These are phyloP conservation scores for Asbolus verrucosus DNA, from an alignment of 1,140 invertebrate genomes.

Conservation along the genomic window DNA sequence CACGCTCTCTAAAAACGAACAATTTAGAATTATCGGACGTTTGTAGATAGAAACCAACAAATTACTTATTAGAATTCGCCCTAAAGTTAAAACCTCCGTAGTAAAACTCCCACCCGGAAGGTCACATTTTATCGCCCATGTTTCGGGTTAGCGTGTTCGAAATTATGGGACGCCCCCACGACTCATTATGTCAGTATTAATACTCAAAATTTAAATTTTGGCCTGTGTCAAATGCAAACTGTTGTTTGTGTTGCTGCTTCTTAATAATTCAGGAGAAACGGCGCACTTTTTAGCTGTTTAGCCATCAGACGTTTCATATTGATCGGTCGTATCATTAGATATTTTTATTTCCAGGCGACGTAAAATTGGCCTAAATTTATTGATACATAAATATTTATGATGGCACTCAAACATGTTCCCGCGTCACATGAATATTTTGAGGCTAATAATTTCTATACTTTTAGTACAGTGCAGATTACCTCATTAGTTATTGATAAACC, in stretches of 20 bases:
- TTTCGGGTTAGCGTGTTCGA: constrained; percentile 13
- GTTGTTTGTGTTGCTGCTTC: too few species aligned
- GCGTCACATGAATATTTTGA: constrained; percentile 19
- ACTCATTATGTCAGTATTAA: too few species aligned
- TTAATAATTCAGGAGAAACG: too few species aligned
- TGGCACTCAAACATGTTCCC: constrained; percentile 4
- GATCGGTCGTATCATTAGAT: constrained; percentile 7
- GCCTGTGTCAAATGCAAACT: too few species aligned
- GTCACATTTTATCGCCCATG: constrained; percentile 13
- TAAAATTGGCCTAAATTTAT: constrained; percentile 33
- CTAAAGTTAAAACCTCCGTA: not conserved
- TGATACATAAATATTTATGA: constrained; percentile 25
- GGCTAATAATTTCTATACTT: constrained; percentile 2
- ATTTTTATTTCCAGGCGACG: constrained; percentile 28
- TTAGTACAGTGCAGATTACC: constrained; percentile 5
- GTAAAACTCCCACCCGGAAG: not conserved
- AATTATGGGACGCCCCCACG: constrained; percentile 1
- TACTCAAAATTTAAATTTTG: constrained; percentile 11
- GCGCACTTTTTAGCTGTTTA: not conserved
- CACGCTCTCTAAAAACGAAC: constrained; percentile 3
- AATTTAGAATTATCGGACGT: not conserved
- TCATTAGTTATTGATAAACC: constrained; percentile 18
- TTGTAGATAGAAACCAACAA: too few species aligned
- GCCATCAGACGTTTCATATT: not conserved
- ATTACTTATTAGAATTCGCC: constrained; percentile 2